These are phyloP conservation scores for Napeogenes sylphis DNA, from an alignment of 2,888 invertebrate species.

Conservation along the genomic window DNA sequence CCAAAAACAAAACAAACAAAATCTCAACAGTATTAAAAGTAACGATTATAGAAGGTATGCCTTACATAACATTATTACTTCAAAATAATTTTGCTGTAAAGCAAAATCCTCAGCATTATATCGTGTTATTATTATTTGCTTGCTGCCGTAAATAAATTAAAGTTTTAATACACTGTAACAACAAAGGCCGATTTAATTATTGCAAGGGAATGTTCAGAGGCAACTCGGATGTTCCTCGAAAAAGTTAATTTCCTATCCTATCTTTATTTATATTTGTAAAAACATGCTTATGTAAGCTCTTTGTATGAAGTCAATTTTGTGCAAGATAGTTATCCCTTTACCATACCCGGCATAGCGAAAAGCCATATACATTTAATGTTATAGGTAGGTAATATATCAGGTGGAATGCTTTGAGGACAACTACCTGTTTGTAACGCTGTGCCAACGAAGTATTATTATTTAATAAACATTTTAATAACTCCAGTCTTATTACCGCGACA, in stretches of 20 bases:
- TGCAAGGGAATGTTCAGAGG: neutral
- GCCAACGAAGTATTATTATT: no score
- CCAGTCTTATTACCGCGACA: no score
- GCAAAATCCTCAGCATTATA: neutral
- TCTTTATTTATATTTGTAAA: conserved; percentile 1
- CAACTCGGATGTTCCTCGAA: neutral
- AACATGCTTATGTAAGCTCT: neutral
- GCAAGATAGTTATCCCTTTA: conserved; percentile 4
- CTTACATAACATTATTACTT: no score
- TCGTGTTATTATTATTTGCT: neutral
- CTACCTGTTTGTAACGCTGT: no score
- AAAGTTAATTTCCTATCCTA: conserved; percentile 1
- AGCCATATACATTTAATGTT: neutral
- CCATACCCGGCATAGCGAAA: neutral
- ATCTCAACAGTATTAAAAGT: no score
- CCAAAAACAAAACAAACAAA: no score
- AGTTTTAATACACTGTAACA: neutral
- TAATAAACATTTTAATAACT: no score
- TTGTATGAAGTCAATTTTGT: conserved; percentile 2
- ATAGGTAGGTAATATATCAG: no score
- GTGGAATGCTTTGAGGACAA: no score
- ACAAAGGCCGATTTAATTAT: conserved; percentile 2
- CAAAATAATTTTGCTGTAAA: neutral
- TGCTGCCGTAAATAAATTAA: neutral
- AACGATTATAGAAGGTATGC: no score